These are phyloP conservation scores for Salvelinus sp. DNA, from an alignment of 2,113 vertebrate genomes.

Conservation along the genomic window DNA sequence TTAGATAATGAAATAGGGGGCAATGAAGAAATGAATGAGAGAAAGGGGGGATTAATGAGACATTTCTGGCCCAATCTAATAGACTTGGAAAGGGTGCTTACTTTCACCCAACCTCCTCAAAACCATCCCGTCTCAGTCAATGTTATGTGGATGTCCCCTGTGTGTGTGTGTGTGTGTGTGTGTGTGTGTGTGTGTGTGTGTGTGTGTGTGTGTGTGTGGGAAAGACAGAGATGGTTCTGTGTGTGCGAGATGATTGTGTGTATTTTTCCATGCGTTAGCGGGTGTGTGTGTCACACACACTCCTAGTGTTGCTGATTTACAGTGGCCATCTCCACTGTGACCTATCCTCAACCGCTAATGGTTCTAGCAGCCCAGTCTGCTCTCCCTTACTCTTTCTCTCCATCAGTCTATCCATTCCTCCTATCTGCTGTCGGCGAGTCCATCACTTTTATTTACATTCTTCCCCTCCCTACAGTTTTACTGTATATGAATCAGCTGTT, in stretches of 20 bases:
- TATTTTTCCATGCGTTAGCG: neutral
- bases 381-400: conserved; percentile 19
- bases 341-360: conserved; percentile 69
- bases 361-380: conserved; percentile 61
- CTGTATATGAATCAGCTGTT: conserved; percentile 47
- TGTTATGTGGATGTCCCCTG: conserved; percentile 14
- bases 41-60: conserved; percentile 39
- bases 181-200: too few species aligned
- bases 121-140: conserved; percentile 20
- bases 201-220: neutral
- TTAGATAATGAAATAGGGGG: conserved; percentile 49
- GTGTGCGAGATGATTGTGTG: neutral
- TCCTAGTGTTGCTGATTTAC: conserved; percentile 19
- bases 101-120: conserved; percentile 13
- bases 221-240: too few species aligned
- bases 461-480: conserved; percentile 18
- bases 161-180: neutral
- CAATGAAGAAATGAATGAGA: conserved; percentile 25
- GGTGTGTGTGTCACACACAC: conserved; percentile 2
- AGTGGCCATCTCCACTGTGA: conserved; percentile 46
- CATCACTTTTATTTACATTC: conserved; percentile 45
- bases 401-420: conserved; percentile 5
- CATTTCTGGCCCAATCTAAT: conserved; percentile 39
- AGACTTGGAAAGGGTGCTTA: conserved; percentile 32
- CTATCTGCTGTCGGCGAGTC: conserved; percentile 10